A percentile compares a stretch with the other conserved stretches of the same genome.
Conservation (phyloP, 2,888 invertebrate species). For the Amblyteles armatorius region DNA sequence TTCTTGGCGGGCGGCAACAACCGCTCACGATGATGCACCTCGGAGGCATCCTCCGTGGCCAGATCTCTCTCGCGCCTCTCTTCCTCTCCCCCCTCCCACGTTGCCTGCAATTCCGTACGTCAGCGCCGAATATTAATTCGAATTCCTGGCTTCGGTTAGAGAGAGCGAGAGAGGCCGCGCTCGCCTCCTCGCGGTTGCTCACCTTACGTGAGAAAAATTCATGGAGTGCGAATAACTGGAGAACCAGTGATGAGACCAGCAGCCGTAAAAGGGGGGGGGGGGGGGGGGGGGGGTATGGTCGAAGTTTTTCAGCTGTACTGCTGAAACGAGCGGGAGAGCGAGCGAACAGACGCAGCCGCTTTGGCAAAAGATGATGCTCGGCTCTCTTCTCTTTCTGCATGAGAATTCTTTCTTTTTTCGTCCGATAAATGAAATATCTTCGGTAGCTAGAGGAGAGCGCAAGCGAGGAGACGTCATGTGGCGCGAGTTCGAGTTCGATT, state of each 20-base stretch:
- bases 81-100: conserved; percentile 65
- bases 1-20: conserved; percentile 78
- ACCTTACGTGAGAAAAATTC: conserved; percentile 24
- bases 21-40: conserved; percentile 46
- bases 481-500: conserved; percentile 56
- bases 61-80: conserved; percentile 20
- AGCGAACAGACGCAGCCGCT: neutral
- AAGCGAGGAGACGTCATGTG: conserved; percentile 43
- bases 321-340: neutral
- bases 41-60: conserved; percentile 36
- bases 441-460: conserved; percentile 49
- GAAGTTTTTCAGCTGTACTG: neutral
- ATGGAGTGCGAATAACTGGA: conserved; percentile 5
- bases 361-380: conserved; percentile 7
- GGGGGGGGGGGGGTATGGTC: neutral
- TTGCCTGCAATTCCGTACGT: conserved; percentile 83
- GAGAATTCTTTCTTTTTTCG: conserved; percentile 45
- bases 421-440: conserved; percentile 82
- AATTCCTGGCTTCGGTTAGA: conserved; percentile 77
- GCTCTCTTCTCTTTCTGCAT: neutral
- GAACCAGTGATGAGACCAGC: conserved; percentile 5
- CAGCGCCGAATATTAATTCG: conserved; percentile 85
- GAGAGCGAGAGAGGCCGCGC: conserved; percentile 33
- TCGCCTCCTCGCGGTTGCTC: neutral
- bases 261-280: neutral